Conservation (phyloP, 2,797 vertebrate genomes). For the Silurus lanzhouensis region DNA sequence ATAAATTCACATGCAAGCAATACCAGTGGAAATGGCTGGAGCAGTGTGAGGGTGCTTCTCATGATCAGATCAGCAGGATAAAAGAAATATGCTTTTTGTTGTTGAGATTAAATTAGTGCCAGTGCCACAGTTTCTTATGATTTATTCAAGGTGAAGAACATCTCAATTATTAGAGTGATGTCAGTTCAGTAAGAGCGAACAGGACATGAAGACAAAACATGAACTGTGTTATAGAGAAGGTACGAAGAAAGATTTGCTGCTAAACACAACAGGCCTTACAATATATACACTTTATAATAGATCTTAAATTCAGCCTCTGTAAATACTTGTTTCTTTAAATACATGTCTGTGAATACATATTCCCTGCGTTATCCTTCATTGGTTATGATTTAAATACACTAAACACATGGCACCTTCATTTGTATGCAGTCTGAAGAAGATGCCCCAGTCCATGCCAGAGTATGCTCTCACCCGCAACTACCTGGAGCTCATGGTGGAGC, state of each 20-base stretch:
- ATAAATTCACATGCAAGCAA: not conserved
- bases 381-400: not conserved
- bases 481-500: slow-evolving; percentile 94
- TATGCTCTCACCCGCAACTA: slow-evolving; percentile 94
- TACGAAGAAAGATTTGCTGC: not conserved
- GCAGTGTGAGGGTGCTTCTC: not conserved
- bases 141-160: too few relatives aligned
- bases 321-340: not conserved
- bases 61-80: not conserved
- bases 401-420: not conserved
- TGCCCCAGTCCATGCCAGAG: slow-evolving; percentile 98
- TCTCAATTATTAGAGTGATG: not conserved
- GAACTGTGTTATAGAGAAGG: not conserved
- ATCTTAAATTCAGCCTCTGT: not conserved
- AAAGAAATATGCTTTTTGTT: not conserved
- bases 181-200: not conserved
- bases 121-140: not conserved
- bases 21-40: not conserved
- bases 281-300: too few relatives aligned
- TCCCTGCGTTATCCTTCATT: not conserved
- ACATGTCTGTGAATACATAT: not conserved
- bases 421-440: slow-evolving; percentile 88
- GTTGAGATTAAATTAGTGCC: not conserved
- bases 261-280: not conserved
- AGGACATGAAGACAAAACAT: not conserved